These are phyloP conservation scores for Euplagia quadripunctaria DNA, from an alignment of 2,888 invertebrate species.

Conservation along the genomic window DNA sequence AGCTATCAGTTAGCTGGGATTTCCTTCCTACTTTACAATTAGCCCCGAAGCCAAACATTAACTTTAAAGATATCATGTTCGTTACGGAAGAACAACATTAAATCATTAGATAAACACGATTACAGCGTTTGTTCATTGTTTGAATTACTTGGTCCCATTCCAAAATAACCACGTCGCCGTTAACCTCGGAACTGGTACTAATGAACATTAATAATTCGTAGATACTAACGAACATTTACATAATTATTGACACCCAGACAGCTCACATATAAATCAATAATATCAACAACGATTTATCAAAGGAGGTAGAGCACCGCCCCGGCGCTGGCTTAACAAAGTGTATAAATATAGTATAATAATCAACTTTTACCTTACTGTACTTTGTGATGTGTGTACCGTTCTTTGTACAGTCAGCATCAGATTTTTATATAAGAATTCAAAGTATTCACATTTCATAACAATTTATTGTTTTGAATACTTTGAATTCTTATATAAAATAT, in stretches of 20 bases:
- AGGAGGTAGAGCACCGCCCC: not conserved
- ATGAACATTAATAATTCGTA: slow-evolving; percentile 6
- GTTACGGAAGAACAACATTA: not conserved
- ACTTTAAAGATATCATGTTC: not conserved
- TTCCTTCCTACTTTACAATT: too few species aligned
- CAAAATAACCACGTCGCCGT: not conserved
- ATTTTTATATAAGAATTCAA: too few species aligned
- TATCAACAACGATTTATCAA: not conserved
- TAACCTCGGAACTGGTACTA: not conserved
- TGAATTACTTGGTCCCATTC: not conserved
- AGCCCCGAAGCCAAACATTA: not conserved
- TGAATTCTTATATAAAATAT: too few species aligned
- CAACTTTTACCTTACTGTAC: not conserved
- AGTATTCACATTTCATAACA: too few species aligned
- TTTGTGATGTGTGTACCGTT: too few species aligned
- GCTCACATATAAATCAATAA: slow-evolving; percentile 4
- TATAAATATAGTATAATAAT: not conserved
- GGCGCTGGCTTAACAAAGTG: too few species aligned
- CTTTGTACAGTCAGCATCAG: too few species aligned
- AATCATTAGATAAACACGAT: not conserved
- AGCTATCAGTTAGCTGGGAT: too few species aligned
- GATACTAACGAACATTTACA: slow-evolving; percentile 3
- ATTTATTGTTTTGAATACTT: too few species aligned
- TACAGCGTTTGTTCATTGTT: not conserved
- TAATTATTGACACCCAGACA: slow-evolving; percentile 1